Percentiles rank a stretch among this genome's conserved stretches.
Conservation (phyloP, 2,888 invertebrate genomes). For the Podotricha telesiphe region DNA sequence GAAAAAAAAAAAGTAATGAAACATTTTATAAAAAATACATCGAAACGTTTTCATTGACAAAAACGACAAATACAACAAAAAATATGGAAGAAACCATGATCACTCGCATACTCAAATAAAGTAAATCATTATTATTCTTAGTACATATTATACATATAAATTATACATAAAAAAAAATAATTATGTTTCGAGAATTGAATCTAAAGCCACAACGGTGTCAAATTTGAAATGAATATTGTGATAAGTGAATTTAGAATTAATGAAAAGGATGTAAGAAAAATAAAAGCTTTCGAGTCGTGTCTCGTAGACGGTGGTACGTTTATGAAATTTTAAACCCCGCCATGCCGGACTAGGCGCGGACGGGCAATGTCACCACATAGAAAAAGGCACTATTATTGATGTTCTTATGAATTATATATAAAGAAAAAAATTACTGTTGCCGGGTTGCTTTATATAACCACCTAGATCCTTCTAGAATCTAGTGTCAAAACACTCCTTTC, state of each 20-base stretch:
- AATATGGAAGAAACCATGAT: neutral
- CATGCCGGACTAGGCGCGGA: slow-evolving; percentile 65
- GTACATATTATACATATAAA: too few species aligned
- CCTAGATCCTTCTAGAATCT: too few species aligned
- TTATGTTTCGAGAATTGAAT: too few species aligned
- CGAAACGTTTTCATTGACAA: too few species aligned
- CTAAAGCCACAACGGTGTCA: neutral
- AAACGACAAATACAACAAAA: neutral
- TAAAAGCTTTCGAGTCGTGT: slow-evolving; percentile 19
- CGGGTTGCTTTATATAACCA: too few species aligned
- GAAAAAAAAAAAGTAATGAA: too few species aligned
- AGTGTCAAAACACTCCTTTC: neutral
- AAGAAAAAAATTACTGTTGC: neutral
- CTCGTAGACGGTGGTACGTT: slow-evolving; percentile 28
- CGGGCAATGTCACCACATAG: slow-evolving; percentile 56
- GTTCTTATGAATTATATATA: neutral
- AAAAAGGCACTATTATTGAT: neutral
- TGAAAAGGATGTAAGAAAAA: slow-evolving; percentile 15
- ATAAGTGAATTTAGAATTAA: neutral
- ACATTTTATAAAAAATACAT: neutral
- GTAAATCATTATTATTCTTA: neutral
- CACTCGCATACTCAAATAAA: neutral
- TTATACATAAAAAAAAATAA: too few species aligned
- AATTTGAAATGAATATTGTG: neutral
- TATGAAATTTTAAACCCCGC: slow-evolving; percentile 49